These are phyloP conservation scores for Crotalus helleri DNA, from an alignment of 2,113 vertebrate species.

Conservation along the genomic window DNA sequence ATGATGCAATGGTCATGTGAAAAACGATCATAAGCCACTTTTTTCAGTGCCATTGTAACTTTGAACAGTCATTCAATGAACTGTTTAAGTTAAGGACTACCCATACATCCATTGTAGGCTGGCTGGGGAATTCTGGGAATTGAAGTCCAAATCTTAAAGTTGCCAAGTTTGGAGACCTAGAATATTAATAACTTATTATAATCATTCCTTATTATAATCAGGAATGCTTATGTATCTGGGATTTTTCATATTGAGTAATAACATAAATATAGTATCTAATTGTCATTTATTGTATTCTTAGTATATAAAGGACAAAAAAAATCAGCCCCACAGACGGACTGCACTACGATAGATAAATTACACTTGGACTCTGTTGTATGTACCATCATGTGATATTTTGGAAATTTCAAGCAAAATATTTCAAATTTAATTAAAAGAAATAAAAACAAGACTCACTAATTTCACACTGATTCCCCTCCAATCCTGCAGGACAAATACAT, in stretches of 20 bases:
- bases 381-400: background rate
- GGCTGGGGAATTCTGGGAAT: background rate
- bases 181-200: background rate
- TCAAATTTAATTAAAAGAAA: rapidly evolving
- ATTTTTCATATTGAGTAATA: background rate
- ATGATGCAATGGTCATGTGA: too few species aligned
- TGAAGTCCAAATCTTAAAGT: background rate
- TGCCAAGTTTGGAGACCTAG: background rate
- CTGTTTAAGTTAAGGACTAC: background rate
- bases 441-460: constrained; percentile 75
- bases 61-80: background rate
- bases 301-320: background rate
- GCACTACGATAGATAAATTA: background rate
- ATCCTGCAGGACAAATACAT: constrained; percentile 83
- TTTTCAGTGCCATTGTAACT: background rate
- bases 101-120: background rate
- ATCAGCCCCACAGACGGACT: background rate
- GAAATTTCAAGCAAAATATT: background rate
- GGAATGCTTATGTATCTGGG: background rate
- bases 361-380: background rate
- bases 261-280: background rate
- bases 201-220: background rate
- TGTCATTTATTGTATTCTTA: background rate
- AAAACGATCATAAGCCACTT: too few species aligned
- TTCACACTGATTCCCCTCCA: constrained; percentile 83